A percentile compares a stretch with the other conserved stretches of the same genome.
Conservation (phyloP, 1,140 invertebrate species). For the Calliphora vicina region DNA sequence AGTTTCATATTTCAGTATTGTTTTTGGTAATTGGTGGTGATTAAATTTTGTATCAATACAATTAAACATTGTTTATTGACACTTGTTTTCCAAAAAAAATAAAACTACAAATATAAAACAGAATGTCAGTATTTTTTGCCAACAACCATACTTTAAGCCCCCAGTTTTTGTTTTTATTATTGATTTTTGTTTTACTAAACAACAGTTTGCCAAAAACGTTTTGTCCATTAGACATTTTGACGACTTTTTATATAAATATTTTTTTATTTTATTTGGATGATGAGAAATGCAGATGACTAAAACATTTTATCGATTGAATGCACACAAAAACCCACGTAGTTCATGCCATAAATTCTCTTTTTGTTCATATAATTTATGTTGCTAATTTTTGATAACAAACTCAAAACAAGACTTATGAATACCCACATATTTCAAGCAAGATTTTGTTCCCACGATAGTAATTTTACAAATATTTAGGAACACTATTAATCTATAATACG, state of each 20-base stretch:
- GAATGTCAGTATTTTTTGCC: background rate
- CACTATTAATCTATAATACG: no score
- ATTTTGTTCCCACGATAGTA: no score
- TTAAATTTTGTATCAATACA: background rate
- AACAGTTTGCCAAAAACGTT: background rate
- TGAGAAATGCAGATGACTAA: background rate
- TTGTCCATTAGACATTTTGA: background rate
- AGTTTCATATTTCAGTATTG: background rate
- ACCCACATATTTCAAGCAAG: background rate
- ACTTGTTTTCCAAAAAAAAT: background rate
- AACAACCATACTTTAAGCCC: background rate
- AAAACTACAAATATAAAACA: background rate
- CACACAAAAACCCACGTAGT: background rate
- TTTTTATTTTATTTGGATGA: background rate
- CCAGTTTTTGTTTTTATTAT: background rate
- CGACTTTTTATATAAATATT: background rate
- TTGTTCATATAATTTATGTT: background rate
- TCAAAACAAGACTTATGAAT: background rate
- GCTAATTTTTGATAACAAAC: background rate
- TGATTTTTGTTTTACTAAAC: background rate
- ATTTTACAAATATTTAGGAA: no score
- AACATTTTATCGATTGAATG: background rate
- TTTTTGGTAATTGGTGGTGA: background rate
- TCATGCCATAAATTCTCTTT: background rate
- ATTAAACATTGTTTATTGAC: background rate